Percentiles rank a stretch among this genome's conserved stretches.
Conservation (phyloP, 2,113 vertebrate species). For the Mustela lutreola region DNA sequence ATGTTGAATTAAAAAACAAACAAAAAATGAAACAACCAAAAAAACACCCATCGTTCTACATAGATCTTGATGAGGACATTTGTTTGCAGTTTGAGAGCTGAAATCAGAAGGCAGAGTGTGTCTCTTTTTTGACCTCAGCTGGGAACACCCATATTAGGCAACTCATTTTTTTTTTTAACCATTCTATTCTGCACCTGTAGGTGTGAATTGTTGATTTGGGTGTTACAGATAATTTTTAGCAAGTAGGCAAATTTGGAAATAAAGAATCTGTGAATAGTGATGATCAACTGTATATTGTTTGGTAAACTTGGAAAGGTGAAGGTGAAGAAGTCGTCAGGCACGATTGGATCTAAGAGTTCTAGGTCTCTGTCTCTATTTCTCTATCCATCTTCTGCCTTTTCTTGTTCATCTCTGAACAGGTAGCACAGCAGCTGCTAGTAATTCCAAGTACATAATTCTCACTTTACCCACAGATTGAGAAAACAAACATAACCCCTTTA, state of each 20-base stretch:
- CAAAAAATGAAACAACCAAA: not conserved
- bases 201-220: not conserved
- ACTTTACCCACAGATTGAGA: not conserved
- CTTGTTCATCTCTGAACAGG: not conserved
- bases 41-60: not conserved
- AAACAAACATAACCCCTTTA: not conserved
- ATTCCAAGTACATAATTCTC: not conserved
- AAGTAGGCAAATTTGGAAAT: not conserved
- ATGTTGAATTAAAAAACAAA: not conserved
- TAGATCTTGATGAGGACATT: not conserved
- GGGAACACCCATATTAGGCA: not conserved
- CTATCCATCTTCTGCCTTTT: not conserved
- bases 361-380: not conserved
- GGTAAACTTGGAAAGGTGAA: not conserved
- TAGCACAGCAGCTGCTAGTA: not conserved
- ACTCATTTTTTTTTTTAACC: not conserved
- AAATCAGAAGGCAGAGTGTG: not conserved
- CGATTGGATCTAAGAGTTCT: not conserved
- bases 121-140: not conserved
- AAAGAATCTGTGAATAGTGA: not conserved
- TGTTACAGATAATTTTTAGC: not conserved
- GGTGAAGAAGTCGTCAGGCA: not conserved
- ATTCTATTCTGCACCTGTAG: too few species aligned
- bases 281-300: not conserved
- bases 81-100: not conserved